A percentile compares a stretch with the other conserved stretches of the same genome.
Conservation (phyloP, 2,797 vertebrate genomes). For the Myripristis jacobus region DNA sequence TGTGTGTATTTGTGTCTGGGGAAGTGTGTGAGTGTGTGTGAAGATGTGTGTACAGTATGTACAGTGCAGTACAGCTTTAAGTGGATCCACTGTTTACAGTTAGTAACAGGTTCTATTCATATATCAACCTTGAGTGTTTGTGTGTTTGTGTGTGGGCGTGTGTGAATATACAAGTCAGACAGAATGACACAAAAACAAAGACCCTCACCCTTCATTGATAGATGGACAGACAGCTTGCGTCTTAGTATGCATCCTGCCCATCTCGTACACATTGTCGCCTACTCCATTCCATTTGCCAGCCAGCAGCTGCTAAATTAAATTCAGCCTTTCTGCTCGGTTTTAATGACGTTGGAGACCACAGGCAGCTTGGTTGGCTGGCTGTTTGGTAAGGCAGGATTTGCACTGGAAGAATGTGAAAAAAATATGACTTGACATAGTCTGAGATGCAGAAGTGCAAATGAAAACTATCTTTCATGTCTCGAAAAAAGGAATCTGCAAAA, state of each 20-base stretch:
- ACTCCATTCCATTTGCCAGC: conserved; percentile 52
- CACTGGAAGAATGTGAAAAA: conserved; percentile 3
- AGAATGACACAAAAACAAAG: conserved; percentile 3
- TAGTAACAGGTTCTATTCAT: conserved; percentile 21
- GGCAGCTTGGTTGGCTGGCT: conserved; percentile 43
- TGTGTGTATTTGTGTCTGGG: not conserved
- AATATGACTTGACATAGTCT: conserved; percentile 21
- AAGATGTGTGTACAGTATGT: conserved; percentile 7
- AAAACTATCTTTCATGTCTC: conserved; percentile 64
- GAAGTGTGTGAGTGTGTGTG: conserved; percentile 16
- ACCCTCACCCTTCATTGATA: conserved; percentile 16
- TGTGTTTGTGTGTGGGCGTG: too few species aligned
- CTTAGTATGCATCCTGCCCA: conserved; percentile 32
- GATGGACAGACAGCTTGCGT: conserved; percentile 29
- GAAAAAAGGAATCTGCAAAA: conserved; percentile 54
- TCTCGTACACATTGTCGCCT: conserved; percentile 21
- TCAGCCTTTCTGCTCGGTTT: conserved; percentile 54
- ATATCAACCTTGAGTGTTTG: conserved; percentile 4
- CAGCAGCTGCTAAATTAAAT: conserved; percentile 67
- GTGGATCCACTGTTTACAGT: conserved; percentile 45
- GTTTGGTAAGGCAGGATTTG: conserved; percentile 45
- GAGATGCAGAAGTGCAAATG: conserved; percentile 50
- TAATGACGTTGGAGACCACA: conserved; percentile 68
- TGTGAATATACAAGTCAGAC: too few species aligned
- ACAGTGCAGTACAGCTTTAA: conserved; percentile 48